A percentile compares a stretch with the other conserved stretches of the same genome.
Conservation (phyloP, 2,797 vertebrate genomes). For the Sciurus vulgaris region DNA sequence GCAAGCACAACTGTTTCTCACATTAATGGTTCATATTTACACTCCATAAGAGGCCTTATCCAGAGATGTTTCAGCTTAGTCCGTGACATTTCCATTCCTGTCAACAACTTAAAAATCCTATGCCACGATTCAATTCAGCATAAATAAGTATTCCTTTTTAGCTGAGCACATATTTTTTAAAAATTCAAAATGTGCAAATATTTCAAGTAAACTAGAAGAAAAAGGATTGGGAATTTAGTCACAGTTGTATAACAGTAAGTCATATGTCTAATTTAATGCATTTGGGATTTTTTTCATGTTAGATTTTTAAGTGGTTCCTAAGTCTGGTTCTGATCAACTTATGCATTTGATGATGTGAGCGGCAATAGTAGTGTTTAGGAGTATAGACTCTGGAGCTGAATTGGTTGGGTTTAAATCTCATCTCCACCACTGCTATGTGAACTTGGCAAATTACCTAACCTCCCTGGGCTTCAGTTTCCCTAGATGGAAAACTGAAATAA, state of each 20-base stretch:
- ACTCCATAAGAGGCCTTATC: not conserved
- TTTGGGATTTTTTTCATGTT: conserved; percentile 37
- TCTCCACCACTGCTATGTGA: not conserved
- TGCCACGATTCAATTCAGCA: conserved; percentile 50
- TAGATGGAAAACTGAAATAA: not conserved
- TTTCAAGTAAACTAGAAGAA: conserved; percentile 64
- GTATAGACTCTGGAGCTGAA: not conserved
- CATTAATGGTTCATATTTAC: conserved; percentile 58
- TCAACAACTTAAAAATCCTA: conserved; percentile 51
- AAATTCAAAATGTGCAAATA: conserved; percentile 50
- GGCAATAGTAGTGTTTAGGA: not conserved
- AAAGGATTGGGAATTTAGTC: conserved; percentile 48
- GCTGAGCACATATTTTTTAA: conserved; percentile 41
- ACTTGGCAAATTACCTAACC: not conserved
- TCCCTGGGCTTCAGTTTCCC: not conserved
- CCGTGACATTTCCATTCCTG: conserved; percentile 52
- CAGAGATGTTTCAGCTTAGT: conserved; percentile 63
- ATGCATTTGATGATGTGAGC: not conserved
- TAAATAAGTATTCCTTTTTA: conserved; percentile 62
- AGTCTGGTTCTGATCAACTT: conserved; percentile 8
- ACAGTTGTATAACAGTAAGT: conserved; percentile 37
- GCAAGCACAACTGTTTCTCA: conserved; percentile 31
- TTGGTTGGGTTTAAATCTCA: not conserved
- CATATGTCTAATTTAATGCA: conserved; percentile 5
- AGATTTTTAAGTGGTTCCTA: not conserved